Base-by-base conservation (phyloP, 92 coral and sea anemone genomes). In the Palythoa heliodiscus region DNA sequence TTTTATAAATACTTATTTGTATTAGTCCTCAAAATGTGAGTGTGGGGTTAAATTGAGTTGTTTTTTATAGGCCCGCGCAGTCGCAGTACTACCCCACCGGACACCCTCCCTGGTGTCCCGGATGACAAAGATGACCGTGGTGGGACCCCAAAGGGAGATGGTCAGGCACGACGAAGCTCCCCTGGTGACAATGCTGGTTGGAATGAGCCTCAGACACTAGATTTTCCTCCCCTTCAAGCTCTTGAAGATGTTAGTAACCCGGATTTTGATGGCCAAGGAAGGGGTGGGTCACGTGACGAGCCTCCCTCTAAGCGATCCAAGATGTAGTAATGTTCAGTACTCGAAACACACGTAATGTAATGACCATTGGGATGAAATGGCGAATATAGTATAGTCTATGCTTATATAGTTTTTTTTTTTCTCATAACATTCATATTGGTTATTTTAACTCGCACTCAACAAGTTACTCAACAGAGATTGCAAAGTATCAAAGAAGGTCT, bases 241-340 rank as follows among this genome's bases (percentile, higher is more conserved):
- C 83, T 89, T 76, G 83, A 86, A 82, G 92, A 89, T 60, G 88
- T 89, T 82, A 86, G 89, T 43, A 89, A 89, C 83, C 89, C 92
- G 11, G 87, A 89, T 76, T 89, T 89, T 76, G 92, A 89, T 71
- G 87, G 89, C 29, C 89, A 88, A 37, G 92, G 92, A 57, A 86
- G 71, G 84, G 92, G 88, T 64, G 61, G 92, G 37, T 86, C 92
- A 23, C 86, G 92, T 40, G 92, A 89, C 39, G 92, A 89, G 29
- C 92, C 92, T 4, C 89, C 92, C n/a, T 89, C 92, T 54, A 89
- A 89, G 47, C 87, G 92, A 43, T 78, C 92, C 84, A 89, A 89
- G 89, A 89, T 89, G 89, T 89, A 70, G 17, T 39, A 5, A 63
- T 19, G 11, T 4, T 63, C 11, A 19, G 25, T 9, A n/a, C 69